Base-by-base conservation (phyloP, 2,888 invertebrate genomes). In the Microplitis deprimator region DNA sequence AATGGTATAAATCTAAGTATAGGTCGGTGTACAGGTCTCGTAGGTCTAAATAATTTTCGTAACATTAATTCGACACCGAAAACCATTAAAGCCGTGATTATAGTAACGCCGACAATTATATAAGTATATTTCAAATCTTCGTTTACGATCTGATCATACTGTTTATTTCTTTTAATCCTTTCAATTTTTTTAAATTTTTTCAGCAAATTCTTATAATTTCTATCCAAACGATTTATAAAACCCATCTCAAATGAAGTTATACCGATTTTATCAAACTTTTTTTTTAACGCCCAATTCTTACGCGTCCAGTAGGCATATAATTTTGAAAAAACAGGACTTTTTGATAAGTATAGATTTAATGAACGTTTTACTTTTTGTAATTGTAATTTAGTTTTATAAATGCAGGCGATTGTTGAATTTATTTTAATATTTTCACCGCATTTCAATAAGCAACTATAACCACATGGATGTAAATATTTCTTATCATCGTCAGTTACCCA, bases 141-240 rank as follows among this genome's bases (percentile, higher is more conserved):
- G 8, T 50, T 13, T 3, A 13, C 13, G 8, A 50, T 13, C 13
- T 50, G 10, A 13, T 50, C 50, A 3, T 5, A 4, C 13, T 13
- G 13, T 13, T 10, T 13, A 50, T 3, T 13, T 8, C 10, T 13
- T 50, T 13, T 50, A 50, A 50, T 8, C 13, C 10, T 50, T 13
- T 13, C 50, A 13, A 13, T 8, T 13, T 50, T 50, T 50, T 13
- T 50, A 0, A 50, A 6, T 50, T 13, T 8, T 13, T 10, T 50
- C 1, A 50, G 13, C 4, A 0, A 3, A 50, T 13, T 50, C 3
- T 5, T 50, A 0, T 0, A 1, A 0, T 1, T 0, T 50, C 50
- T 50, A 50, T 50, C 10, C 1, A 1, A 1, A 50, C 5, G 13
- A 8, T 50, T 50, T 50, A 13, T 50, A 50, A 50, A 13, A 8